Evolutionary conservation across 2,113 vertebrate genomes (phyloP), one percentile per base, ranked within the genome.

Genomic region (Poeciliopsis retropinna): DNA sequence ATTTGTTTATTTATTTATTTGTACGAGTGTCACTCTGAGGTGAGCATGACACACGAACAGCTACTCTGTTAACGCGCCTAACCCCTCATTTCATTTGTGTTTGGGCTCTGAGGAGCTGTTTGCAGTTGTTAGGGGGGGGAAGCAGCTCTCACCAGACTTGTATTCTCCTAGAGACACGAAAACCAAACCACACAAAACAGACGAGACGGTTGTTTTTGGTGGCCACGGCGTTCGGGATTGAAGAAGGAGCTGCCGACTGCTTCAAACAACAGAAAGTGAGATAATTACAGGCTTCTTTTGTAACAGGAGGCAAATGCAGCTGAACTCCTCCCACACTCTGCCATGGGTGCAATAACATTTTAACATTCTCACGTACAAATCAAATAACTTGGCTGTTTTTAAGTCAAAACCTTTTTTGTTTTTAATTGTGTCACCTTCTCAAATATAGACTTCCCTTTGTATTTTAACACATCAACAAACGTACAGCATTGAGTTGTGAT

Each of bases 131-230:
- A 75, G 5, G 73, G 44, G 3, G 75, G 60, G 44, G 44, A 4
- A 73, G 60, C 32, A 65, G 61, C 82, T 79, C 88, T 86, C 76
- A 62, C 72, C 39, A 76, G 83, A 84, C 71, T 72, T 85, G 68
- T n/a, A 39, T 80, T 77, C 71, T 84, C 67, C 66, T 81, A 64
- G 78, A 67, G 70, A 88, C 39, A 64, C 32, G 70, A 37, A 79
- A 76, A 86, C 27, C 30, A 19, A 73, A 57, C n/a, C 34, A 41
- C 41, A 61, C 17, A 54, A 10, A 37, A 37, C 34, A 47, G 39
- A 15, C 57, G 4, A 0, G 60, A 22, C 61, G 41, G 80, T 75
- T 83, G 62, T 30, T 25, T 69, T 61, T 47, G 32, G 80, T 80
- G 60, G 67, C 75, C 62, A 51, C 73, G 31, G 84, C 69, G 29